These are phyloP conservation scores for Squalus acanthias DNA, from an alignment of 2,797 vertebrate species.

Conservation along the genomic window DNA sequence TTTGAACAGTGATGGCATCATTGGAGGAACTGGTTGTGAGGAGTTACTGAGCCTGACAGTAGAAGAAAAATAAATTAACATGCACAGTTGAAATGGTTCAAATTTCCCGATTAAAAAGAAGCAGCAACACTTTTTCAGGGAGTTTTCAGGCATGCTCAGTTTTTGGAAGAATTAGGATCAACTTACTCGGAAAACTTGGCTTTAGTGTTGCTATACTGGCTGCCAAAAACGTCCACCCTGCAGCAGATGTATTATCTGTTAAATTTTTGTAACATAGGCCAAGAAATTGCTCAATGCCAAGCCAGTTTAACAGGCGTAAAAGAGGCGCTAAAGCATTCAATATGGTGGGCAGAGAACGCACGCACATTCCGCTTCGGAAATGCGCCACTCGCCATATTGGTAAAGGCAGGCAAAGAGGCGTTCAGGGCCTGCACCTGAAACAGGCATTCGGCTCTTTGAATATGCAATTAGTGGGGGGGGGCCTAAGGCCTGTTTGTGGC, in stretches of 20 bases:
- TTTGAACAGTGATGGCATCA: not conserved
- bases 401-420: not conserved
- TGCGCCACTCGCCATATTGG: not conserved
- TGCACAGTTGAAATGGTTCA: not conserved
- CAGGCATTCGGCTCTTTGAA: not conserved
- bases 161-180: constrained; percentile 15
- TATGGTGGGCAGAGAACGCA: not conserved
- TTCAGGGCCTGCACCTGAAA: not conserved
- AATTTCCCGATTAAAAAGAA: not conserved
- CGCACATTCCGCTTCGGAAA: not conserved
- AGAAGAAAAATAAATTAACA: constrained; percentile 1
- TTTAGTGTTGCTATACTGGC: not conserved
- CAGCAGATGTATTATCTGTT: not conserved
- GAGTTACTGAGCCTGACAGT: not conserved
- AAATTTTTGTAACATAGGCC: not conserved
- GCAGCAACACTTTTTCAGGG: not conserved
- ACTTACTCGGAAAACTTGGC: not conserved
- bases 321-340: not conserved
- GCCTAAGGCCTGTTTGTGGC: not conserved
- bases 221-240: not conserved
- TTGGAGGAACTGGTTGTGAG: not conserved
- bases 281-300: not conserved
- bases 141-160: not conserved
- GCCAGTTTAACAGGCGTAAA: not conserved
- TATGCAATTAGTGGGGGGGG: not conserved